Evolutionary conservation across 2,888 invertebrate species (phyloP).

Genomic region (Aplocera efformata): DNA sequence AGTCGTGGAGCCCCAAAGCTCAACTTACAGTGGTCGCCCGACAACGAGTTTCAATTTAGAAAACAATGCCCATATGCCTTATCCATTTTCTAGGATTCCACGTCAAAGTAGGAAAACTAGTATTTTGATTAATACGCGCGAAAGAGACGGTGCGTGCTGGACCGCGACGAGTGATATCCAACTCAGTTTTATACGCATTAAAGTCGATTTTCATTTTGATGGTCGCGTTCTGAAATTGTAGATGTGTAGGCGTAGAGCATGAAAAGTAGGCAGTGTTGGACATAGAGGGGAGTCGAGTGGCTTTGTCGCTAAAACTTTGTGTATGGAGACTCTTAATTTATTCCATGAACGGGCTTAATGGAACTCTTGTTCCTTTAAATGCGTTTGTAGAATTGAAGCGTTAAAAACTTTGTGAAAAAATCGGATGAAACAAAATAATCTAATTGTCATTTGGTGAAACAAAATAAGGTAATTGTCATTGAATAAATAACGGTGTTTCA

Average conservation of each 20-base stretch:
- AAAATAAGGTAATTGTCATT: too few species aligned
- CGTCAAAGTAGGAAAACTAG: constrained; percentile 76
- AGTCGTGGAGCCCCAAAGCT: constrained; percentile 33
- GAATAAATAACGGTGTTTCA: too few species aligned
- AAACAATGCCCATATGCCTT: constrained; percentile 69
- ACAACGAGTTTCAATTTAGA: constrained; percentile 77
- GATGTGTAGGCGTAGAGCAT: constrained; percentile 76
- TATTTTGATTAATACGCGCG: constrained; percentile 79
- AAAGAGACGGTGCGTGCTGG: constrained; percentile 70
- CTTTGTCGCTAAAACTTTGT: constrained; percentile 47
- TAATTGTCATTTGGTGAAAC: too few species aligned
- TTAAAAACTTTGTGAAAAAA: too few species aligned
- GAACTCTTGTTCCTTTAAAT: not conserved
- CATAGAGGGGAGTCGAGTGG: constrained; percentile 62
- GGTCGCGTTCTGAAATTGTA: constrained; percentile 68
- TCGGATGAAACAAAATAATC: too few species aligned
- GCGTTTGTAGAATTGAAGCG: not conserved
- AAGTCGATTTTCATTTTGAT: constrained; percentile 51
- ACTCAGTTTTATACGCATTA: constrained; percentile 44
- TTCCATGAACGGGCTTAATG: constrained; percentile 5
- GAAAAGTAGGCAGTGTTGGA: constrained; percentile 78
- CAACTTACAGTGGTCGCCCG: constrained; percentile 46
- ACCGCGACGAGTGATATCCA: constrained; percentile 34
- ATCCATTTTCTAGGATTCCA: constrained; percentile 78
- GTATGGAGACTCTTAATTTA: constrained; percentile 15